phyloP scores from a whole-genome alignment of 2,797 vertebrate genomes.

The Lagocephalus sceleratus region DNA sequence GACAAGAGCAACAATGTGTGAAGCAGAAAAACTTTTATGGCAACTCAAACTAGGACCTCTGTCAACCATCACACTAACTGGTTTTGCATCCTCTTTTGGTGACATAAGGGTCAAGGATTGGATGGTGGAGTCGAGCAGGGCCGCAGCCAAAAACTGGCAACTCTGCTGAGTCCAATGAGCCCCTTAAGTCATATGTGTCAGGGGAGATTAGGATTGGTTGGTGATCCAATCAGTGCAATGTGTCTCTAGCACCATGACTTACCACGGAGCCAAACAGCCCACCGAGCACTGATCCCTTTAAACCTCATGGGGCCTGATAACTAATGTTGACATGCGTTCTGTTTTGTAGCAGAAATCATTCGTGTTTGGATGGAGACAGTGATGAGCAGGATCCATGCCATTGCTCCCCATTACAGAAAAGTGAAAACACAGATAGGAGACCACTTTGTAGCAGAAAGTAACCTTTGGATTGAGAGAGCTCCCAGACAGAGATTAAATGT shows the following conservation, averaged over 20 bases:
- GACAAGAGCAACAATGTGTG: no score
- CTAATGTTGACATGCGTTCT: conserved; percentile 61
- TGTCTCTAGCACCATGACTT: conserved; percentile 60
- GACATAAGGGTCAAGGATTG: conserved; percentile 26
- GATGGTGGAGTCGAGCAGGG: conserved; percentile 10
- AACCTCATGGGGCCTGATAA: conserved; percentile 57
- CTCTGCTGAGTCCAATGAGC: conserved; percentile 35
- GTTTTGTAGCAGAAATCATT: conserved; percentile 74
- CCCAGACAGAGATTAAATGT: conserved; percentile 80
- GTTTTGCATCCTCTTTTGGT: conserved; percentile 7
- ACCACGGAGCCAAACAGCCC: conserved; percentile 66
- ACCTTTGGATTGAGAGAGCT: conserved; percentile 69
- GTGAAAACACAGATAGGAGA: conserved; percentile 71
- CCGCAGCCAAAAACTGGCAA: conserved; percentile 29
- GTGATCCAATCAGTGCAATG: conserved; percentile 62
- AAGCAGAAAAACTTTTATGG: no score
- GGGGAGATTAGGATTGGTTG: conserved; percentile 53
- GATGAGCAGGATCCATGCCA: conserved; percentile 70
- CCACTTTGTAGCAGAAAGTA: conserved; percentile 64
- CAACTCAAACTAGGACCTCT: neutral
- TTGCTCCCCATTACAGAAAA: conserved; percentile 78
- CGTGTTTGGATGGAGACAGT: conserved; percentile 68
- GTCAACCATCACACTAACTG: conserved; percentile 2
- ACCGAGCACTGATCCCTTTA: conserved; percentile 78
- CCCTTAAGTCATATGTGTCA: conserved; percentile 62